Evolutionary conservation across 2,797 vertebrate species (phyloP).

Genomic region (Centropyge bicolor): DNA sequence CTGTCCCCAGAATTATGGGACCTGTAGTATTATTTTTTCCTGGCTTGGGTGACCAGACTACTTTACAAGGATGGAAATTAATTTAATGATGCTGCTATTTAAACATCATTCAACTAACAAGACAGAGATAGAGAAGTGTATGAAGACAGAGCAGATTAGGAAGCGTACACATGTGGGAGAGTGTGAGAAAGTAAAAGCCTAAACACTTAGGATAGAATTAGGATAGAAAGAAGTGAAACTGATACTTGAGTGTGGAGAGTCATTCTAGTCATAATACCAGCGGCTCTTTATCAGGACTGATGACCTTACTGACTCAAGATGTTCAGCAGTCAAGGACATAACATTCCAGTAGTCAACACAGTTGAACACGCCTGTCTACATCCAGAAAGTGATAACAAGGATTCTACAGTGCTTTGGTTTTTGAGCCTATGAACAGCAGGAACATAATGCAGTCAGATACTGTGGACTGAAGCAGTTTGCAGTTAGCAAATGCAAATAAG

Average conservation of each 20-base stretch:
- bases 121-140: not conserved
- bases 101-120: not conserved
- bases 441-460: no score
- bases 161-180: not conserved
- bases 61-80: no score
- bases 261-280: not conserved
- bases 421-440: not conserved
- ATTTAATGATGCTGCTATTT: no score
- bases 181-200: no score
- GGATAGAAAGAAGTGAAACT: not conserved
- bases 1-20: no score
- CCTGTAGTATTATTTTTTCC: not conserved
- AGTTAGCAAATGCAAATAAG: no score
- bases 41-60: not conserved
- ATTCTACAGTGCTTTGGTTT: not conserved
- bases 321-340: not conserved
- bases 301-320: constrained; percentile 5
- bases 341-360: not conserved
- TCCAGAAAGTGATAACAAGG: not conserved
- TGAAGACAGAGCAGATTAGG: not conserved
- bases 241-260: not conserved
- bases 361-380: not conserved
- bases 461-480: no score
- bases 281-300: not conserved
- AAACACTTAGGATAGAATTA: no score